Percentiles rank a stretch among this genome's conserved stretches.
These are phyloP conservation scores for Nicator chloris DNA, from an alignment of 2,113 vertebrate species.

Conservation along the genomic window DNA sequence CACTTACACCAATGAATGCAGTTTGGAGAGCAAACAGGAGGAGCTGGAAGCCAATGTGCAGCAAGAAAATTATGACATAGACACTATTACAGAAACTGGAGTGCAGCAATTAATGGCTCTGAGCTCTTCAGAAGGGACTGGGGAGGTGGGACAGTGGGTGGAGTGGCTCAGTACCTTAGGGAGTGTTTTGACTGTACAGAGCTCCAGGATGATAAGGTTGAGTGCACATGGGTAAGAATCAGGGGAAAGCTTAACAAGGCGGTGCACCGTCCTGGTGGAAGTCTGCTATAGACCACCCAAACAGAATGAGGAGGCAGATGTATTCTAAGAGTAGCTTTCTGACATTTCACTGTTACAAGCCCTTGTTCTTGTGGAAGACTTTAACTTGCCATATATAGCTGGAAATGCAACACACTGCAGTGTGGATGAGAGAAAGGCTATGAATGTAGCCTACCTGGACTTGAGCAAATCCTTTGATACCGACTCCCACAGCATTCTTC, in stretches of 20 bases:
- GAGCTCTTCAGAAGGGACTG: neutral
- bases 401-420: neutral
- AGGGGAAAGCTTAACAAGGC: neutral
- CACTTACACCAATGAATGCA: neutral
- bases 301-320: neutral
- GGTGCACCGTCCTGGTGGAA: neutral
- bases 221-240: neutral
- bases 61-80: neutral
- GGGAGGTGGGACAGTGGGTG: neutral
- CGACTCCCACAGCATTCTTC: accelerated
- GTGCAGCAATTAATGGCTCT: neutral
- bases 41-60: neutral
- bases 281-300: neutral
- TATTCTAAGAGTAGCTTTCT: neutral
- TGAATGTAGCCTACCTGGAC: neutral
- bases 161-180: neutral
- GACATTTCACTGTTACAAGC: neutral
- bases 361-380: neutral
- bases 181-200: neutral
- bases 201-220: neutral
- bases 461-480: neutral
- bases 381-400: neutral
- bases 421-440: neutral
- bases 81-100: neutral
- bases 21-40: neutral